These are phyloP conservation scores for Hydrozoanthus gracilis DNA, from an alignment of 92 coral and sea anemone species.

Conservation along the genomic window DNA sequence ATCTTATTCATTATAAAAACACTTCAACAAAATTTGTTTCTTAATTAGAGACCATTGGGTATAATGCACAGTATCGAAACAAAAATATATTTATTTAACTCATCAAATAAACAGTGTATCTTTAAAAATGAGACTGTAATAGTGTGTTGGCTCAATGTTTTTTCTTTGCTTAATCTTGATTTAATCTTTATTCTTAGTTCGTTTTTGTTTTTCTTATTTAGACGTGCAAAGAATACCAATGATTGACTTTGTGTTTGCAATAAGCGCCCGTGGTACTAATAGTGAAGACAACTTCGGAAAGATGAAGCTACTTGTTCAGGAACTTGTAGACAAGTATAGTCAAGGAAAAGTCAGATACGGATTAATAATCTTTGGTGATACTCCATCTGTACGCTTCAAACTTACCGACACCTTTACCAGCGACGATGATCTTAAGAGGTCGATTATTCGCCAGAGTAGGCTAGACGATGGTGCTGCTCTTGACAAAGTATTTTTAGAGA, in stretches of 20 bases:
- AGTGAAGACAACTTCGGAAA: slow-evolving; percentile 63
- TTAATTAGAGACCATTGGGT: too few relatives aligned
- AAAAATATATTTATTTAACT: too few relatives aligned
- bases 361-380: slow-evolving; percentile 66
- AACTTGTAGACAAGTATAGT: slow-evolving; percentile 66
- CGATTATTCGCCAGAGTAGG: slow-evolving; percentile 51
- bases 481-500: slow-evolving; percentile 58
- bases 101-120: too few relatives aligned
- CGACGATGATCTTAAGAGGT: slow-evolving; percentile 56
- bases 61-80: too few relatives aligned
- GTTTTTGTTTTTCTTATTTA: not conserved
- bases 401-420: slow-evolving; percentile 42
- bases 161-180: too few relatives aligned
- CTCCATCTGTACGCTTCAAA: slow-evolving; percentile 54
- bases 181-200: too few relatives aligned
- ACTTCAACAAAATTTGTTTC: too few relatives aligned
- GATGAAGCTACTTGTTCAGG: slow-evolving; percentile 76
- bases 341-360: slow-evolving; percentile 72
- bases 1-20: too few relatives aligned
- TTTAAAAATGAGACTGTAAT: too few relatives aligned
- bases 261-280: slow-evolving; percentile 70
- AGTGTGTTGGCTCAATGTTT: too few relatives aligned
- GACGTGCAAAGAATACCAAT: slow-evolving; percentile 54
- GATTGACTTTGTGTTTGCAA: slow-evolving; percentile 72
- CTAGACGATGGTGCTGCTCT: slow-evolving; percentile 71